A percentile compares a stretch with the other conserved stretches of the same genome.
Evolutionary conservation across 2,797 vertebrate genomes (phyloP).

Genomic region (Selene dorsalis): DNA sequence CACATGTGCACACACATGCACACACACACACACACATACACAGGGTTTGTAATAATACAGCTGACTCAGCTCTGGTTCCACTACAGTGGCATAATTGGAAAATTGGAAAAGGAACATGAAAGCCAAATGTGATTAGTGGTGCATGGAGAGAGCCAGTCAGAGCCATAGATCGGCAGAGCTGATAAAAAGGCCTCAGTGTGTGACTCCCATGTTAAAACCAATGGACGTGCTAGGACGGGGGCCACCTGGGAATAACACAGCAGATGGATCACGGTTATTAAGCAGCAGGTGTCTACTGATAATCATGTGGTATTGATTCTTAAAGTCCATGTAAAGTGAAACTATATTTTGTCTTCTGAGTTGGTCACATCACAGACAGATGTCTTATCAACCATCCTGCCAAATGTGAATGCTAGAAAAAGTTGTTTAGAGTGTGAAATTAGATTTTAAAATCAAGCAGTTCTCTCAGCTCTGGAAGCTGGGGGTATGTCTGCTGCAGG

Average conservation of each 20-base stretch:
- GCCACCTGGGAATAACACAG: background rate
- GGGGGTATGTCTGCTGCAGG: no score
- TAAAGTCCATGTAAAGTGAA: no score
- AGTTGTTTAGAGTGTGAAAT: no score
- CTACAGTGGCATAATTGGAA: constrained; percentile 41
- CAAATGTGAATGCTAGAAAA: no score
- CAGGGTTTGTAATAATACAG: background rate
- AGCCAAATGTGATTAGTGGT: constrained; percentile 43
- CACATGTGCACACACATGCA: background rate
- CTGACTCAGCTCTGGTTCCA: constrained; percentile 38
- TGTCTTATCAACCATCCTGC: no score
- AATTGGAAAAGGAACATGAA: constrained; percentile 37
- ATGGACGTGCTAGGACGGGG: background rate
- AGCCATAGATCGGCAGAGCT: constrained; percentile 11
- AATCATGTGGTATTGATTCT: background rate
- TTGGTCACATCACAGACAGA: no score
- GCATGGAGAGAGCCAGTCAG: constrained; percentile 33
- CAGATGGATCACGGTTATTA: background rate
- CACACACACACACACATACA: background rate
- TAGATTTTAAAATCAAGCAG: no score
- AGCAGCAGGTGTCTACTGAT: background rate
- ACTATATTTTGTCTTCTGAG: no score
- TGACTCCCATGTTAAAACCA: constrained; percentile 14
- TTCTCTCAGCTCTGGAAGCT: no score
- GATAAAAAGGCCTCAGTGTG: constrained; percentile 18